Base-by-base conservation (phyloP, 2,113 vertebrate genomes). In the Rhea pennata region DNA sequence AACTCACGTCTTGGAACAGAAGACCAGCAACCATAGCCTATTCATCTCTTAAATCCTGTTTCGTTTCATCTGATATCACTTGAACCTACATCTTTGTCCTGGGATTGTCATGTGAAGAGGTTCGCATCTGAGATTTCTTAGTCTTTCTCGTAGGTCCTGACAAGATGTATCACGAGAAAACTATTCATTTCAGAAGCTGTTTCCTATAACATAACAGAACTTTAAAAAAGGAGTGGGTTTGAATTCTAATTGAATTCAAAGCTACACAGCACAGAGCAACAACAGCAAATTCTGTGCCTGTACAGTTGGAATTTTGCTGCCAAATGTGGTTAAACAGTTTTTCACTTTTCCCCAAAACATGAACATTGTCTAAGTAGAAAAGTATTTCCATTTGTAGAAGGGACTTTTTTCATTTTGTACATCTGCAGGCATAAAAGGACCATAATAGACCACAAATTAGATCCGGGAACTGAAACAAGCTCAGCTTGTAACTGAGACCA, bases 311-410 rank as follows among this genome's bases (percentile, higher is more conserved):
- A 93, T 93, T 88, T 92, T 67, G 67, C 93, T 97, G 96, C 92
- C 96, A 98, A 97, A 97, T 89, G 95, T 96, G 94, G 83, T 95
- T 95, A 97, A 98, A 97, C 91, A 87, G 91, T 93, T 97, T 97
- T 92, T 94, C 93, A 95, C 94, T 96, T 96, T 95, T 96, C 96
- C 95, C 89, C 96, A 95, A 97, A 95, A 96, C 94, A 95, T 92
- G 96, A 92, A 94, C 93, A 92, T 91, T 97, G 96, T 95, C 97
- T 97, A 97, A 90, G 97, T 94, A 97, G 97, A 96, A 97, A 97
- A 96, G 93, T 94, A 98, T 93, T 97, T 97, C 96, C 96, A 97
- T 98, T 97, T 96, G 77, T 95, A 93, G 93, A 94, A 96, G 83
- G 56, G 79, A 87, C 84, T 97, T 97, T 97, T 97, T 97, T 97